phyloP scores from a whole-genome alignment of 2,888 invertebrate species.

The Tenthredo distinguenda region DNA sequence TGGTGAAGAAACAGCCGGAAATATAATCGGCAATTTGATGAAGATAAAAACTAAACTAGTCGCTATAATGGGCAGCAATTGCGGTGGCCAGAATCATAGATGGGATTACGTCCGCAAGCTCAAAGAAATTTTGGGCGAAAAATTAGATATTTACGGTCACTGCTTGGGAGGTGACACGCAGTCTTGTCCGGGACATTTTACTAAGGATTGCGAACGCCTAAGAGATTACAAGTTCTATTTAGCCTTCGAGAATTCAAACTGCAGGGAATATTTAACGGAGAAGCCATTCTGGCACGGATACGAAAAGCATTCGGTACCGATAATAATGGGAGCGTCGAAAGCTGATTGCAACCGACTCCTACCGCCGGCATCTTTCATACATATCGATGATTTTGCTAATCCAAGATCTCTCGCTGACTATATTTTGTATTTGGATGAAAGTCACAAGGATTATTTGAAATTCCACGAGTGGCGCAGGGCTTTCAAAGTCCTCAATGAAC shows the following conservation, averaged over 20 bases:
- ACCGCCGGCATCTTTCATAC: slow-evolving; percentile 84
- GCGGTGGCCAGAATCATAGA: slow-evolving; percentile 79
- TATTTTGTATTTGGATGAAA: slow-evolving; percentile 78
- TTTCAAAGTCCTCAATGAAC: slow-evolving; percentile 83
- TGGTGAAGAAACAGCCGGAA: background rate
- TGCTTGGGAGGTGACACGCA: slow-evolving; percentile 78
- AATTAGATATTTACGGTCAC: slow-evolving; percentile 80
- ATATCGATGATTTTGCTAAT: slow-evolving; percentile 80
- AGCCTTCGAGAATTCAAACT: slow-evolving; percentile 86
- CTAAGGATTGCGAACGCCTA: slow-evolving; percentile 81
- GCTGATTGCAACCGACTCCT: slow-evolving; percentile 79
- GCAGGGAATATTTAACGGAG: slow-evolving; percentile 86
- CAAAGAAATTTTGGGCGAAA: slow-evolving; percentile 80
- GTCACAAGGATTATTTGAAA: slow-evolving; percentile 74
- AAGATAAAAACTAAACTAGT: slow-evolving; percentile 76
- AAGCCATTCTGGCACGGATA: slow-evolving; percentile 85
- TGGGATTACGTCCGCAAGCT: slow-evolving; percentile 81
- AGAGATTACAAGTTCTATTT: slow-evolving; percentile 84
- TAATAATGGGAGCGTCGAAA: slow-evolving; percentile 83
- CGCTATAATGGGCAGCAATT: slow-evolving; percentile 83
- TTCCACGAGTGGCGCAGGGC: slow-evolving; percentile 83
- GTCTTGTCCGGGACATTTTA: slow-evolving; percentile 84
- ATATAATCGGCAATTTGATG: background rate
- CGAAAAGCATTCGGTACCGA: slow-evolving; percentile 82
- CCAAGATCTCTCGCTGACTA: slow-evolving; percentile 80